phyloP scores from a whole-genome alignment of 2,888 invertebrate genomes.

The Meandrusa payeni region DNA sequence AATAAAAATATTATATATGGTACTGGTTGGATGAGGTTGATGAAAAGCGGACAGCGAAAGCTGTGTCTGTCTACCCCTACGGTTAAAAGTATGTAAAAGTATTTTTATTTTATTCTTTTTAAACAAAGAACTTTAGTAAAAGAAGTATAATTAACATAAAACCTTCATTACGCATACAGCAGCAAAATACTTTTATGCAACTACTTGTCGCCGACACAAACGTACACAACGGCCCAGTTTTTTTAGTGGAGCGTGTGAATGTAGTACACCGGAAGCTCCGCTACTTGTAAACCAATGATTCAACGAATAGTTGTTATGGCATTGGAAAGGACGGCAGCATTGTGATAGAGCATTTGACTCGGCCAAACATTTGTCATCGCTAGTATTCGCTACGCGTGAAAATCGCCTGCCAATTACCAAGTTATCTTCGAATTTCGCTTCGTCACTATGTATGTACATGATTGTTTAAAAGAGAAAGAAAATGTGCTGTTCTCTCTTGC shows the following conservation, averaged over 20 bases:
- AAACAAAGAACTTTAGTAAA: no score
- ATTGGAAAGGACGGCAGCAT: conserved; percentile 12
- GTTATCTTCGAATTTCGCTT: no score
- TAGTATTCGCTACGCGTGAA: neutral
- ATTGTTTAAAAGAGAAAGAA: no score
- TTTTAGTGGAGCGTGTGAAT: conserved; percentile 20
- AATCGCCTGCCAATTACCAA: neutral
- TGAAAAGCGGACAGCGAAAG: no score
- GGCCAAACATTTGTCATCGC: conserved; percentile 3
- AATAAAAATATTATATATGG: no score
- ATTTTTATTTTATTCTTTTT: no score
- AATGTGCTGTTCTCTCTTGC: no score
- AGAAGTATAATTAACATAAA: neutral
- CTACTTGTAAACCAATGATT: conserved; percentile 10
- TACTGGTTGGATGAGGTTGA: no score
- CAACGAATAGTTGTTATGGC: conserved; percentile 10
- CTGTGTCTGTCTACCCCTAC: no score
- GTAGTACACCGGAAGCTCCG: conserved; percentile 12
- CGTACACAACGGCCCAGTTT: conserved; percentile 9
- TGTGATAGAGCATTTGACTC: neutral
- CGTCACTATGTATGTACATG: no score
- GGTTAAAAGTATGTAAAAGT: no score
- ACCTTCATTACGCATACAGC: neutral
- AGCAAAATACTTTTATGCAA: conserved; percentile 16
- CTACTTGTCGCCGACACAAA: conserved; percentile 5